These are phyloP conservation scores for Cantharis nigra DNA, from an alignment of 2,888 invertebrate species.

Conservation along the genomic window DNA sequence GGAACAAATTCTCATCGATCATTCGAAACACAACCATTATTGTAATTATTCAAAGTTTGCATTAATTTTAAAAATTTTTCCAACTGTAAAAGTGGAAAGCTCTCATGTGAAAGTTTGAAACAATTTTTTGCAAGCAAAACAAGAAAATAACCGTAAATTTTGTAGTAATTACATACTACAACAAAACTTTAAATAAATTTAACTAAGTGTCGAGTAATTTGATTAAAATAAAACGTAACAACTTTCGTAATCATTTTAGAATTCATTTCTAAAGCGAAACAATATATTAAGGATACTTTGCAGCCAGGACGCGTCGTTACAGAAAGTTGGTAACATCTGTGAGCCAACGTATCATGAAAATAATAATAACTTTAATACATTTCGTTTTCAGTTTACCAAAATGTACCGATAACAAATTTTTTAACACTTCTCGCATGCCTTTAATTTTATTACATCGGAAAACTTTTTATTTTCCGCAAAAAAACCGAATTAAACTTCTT, in stretches of 20 bases:
- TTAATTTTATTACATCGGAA: conserved; percentile 7
- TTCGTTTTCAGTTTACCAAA: conserved; percentile 28
- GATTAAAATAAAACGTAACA: conserved; percentile 15
- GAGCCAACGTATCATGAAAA: conserved; percentile 32
- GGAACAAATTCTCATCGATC: not conserved
- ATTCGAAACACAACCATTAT: not conserved
- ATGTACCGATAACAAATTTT: conserved; percentile 7
- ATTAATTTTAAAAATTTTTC: not conserved
- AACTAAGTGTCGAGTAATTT: conserved; percentile 13
- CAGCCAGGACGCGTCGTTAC: conserved; percentile 32
- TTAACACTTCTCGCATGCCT: not conserved
- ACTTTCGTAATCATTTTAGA: conserved; percentile 31
- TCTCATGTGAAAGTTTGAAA: not conserved
- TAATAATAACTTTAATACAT: conserved; percentile 37
- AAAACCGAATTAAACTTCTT: not conserved
- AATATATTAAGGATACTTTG: conserved; percentile 33
- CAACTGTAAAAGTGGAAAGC: not conserved
- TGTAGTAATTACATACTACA: not conserved
- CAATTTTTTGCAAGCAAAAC: not conserved
- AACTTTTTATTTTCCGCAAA: not conserved
- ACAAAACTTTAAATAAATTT: conserved; percentile 3
- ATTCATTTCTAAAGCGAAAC: conserved; percentile 33
- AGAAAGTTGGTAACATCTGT: conserved; percentile 34
- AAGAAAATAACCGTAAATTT: not conserved
- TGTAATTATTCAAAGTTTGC: not conserved